These are phyloP conservation scores for silkworm (Bombyx mori) DNA, from an alignment of 1,140 invertebrate genomes.

Conservation along the genomic window DNA sequence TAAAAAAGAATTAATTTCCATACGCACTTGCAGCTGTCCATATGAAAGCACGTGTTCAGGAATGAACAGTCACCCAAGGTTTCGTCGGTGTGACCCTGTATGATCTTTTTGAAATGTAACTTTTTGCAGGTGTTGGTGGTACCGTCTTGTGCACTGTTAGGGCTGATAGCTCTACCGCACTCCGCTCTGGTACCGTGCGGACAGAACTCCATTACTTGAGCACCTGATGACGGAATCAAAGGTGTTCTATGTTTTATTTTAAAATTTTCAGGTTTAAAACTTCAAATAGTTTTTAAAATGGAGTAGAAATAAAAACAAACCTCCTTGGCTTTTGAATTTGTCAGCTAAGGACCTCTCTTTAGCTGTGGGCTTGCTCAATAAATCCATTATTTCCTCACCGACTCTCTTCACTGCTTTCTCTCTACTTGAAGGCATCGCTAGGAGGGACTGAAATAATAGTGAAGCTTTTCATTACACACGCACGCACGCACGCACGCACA, in stretches of 20 bases:
- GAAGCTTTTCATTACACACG: too few species aligned
- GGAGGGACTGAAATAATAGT: conserved; percentile 76
- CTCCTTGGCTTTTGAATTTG: conserved; percentile 95
- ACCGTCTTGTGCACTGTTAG: conserved; percentile 35
- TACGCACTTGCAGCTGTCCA: conserved; percentile 95
- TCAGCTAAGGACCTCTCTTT: conserved; percentile 95
- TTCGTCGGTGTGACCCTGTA: conserved; percentile 97
- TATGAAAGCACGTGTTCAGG: conserved; percentile 98
- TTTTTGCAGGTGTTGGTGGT: conserved; percentile 79
- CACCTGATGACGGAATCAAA: conserved; percentile 63
- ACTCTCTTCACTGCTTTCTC: conserved; percentile 97
- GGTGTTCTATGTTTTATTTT: not conserved
- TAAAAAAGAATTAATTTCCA: not conserved
- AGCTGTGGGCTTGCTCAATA: conserved; percentile 95
- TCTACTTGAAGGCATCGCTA: conserved; percentile 93
- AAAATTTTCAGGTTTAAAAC: not conserved
- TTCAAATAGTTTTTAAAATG: not conserved
- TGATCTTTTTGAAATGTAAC: conserved; percentile 97
- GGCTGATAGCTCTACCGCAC: conserved; percentile 78
- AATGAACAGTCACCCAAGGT: conserved; percentile 97
- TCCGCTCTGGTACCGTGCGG: conserved; percentile 94
- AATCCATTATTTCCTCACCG: conserved; percentile 94
- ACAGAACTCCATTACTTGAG: conserved; percentile 97
- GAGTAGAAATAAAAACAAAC: conserved; percentile 41
- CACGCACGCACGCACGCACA: too few species aligned